Base-by-base conservation (phyloP, 2,888 invertebrate species). In the Linnaemya tessellans region DNA sequence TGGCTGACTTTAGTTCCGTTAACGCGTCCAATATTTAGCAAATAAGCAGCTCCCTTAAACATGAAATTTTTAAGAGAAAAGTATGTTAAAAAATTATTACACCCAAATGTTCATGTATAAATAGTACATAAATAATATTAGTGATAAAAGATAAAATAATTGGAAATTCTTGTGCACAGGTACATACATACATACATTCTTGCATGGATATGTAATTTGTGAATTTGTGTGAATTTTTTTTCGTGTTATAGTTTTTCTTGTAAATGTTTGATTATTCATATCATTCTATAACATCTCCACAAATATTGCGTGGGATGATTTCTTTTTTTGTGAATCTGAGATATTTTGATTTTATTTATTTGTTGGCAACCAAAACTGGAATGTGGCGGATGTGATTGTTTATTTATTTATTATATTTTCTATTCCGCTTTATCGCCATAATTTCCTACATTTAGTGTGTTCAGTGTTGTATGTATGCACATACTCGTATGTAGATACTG, bases 371-470 rank as follows among this genome's bases (percentile, higher is more conserved):
- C 38, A 51, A 80, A 80, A 64, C 84, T 75, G 80, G 74, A 84
- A 80, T 70, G 64, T 82, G 65, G 86, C 87, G 87, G 87, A 87
- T 87, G 83, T 85, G 75, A 80, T 87, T 87, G 86, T 86, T 87
- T 87, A 87, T 87, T 87, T 83, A 82, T 81, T 75, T 84, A 18
- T 20, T 13, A 5, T 81, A 18, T 38, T 65, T 13, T 67, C 46
- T 79, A 78, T 62, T 82, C 74, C 80, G 80, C 75, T 81, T 77
- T 80, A 75, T 81, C 74, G 77, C 43, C 75, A 79, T 60, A 82
- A 65, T 79, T 83, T 83, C 77, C 86, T 80, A 77, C 70, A 74
- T 79, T 75, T 74, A 84, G 43, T 71, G 41, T 58, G 9, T 25
- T 56, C 56, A 58, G 13, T 43, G 10, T 49, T 9, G 41, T 70